Evolutionary conservation across 2,113 vertebrate genomes (phyloP), one percentile per base, ranked within the genome.

Genomic region (Atractosteus spatula): DNA sequence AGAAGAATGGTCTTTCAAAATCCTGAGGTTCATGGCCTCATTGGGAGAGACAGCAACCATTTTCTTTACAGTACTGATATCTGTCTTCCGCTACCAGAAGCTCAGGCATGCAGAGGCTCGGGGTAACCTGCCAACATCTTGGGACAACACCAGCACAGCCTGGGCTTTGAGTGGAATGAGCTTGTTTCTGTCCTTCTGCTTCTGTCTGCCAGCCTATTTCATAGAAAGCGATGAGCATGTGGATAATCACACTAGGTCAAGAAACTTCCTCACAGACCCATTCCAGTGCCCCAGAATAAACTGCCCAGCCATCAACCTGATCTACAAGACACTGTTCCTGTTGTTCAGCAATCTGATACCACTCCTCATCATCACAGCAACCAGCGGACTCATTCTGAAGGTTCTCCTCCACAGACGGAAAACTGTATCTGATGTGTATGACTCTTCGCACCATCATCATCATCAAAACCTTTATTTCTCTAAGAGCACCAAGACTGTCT

Each of bases 41-140:
- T 77, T 80, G 1, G 91, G 89, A 0, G 81, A 90, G 71, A 77
- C 75, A 0, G 12, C 68, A 76, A 89, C 86, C 77, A 89, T 92
- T 72, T 47, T 89, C 63, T 89, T 92, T 80, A 91, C 91, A 0
- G 82, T 89, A 11, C 80, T 93, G 66, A 92, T 91, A 72, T 80
- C 85, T 74, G 56, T 87, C 69, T 93, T 80, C 71, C 88, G 89
- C 59, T 91, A 89, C 77, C 87, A 89, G 81, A 93, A 92, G 83
- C 76, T 92, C 12, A 80, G 79, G 29, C 80, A 90, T 2, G 79
- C 77, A 2, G 14, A 57, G 3, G 79, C 62, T 3, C 79, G 82
- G 12, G 83, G 70, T 63, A 85, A 77, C 45, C 45, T 82, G 3
- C 81, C 83, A 0, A 78, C 89, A 43, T 74, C 71, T 54, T 77